Evolutionary conservation across 92 coral and sea anemone species (phyloP), one percentile per base, ranked within the genome.

Genomic region (Phenganax subtilis): DNA sequence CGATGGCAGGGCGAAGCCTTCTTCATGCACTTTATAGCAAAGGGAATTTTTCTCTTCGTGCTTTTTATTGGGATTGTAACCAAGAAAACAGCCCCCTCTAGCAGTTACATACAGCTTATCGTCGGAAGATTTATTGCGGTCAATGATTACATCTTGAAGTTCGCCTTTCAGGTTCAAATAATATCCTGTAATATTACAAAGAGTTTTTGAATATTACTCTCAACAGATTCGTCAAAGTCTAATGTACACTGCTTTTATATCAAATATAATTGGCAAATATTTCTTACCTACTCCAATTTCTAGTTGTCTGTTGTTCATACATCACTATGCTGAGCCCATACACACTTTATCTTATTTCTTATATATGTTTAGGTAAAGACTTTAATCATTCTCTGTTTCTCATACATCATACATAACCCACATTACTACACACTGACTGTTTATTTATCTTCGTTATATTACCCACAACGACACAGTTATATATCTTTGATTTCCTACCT

Each of bases 31-130:
- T 77, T 88, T 82, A 30, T 85, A 88, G 76, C 85, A 79, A n/a
- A 80, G 86, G 0, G 93, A 90, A 60, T 86, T 80, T 72, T 88
- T 80, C 75, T 59, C 55, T 0, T 72, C 17, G 28, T 65, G 66
- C 66, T 89, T 83, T 84, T 75, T 31, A 14, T 12, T 12, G 47
- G 88, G 89, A 74, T 87, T 54, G 16, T 52, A 57, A 6, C 93
- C 93, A 67, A 90, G 89, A 62, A 83, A 82, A 54, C 93, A 90
- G 10, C 93, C 93, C 51, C 66, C 93, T 0, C 93, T 91, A 72
- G 59, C 93, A 86, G 60, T 90, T 58, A 57, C 72, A 16, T 65
- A 57, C 28, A 61, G 66, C 15, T 75, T 61, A 20, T 90, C 93
- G 51, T 59, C 65, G 65, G 65, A 12, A 12, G 16, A 12, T 20